A percentile compares a stretch with the other conserved stretches of the same genome.
Evolutionary conservation across 2,113 vertebrate species (phyloP).

Genomic region (Myotis davidii): DNA sequence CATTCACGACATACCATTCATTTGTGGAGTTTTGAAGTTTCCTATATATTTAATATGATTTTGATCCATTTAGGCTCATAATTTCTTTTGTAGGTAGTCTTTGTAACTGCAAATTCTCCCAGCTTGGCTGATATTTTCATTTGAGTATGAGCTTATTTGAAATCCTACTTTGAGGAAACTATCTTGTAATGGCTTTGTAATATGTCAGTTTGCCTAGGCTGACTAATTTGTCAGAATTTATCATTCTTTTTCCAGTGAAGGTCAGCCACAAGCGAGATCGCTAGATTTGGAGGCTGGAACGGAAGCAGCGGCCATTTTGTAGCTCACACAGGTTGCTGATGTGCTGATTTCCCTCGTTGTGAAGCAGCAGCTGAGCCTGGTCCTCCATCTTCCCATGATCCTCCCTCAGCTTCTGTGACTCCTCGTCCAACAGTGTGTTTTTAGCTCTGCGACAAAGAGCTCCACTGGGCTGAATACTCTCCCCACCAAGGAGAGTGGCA

Average conservation of each 20-base stretch:
- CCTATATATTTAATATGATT: background rate
- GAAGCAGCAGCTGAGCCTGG: background rate
- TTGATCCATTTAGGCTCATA: background rate
- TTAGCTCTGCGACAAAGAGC: background rate
- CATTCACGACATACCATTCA: background rate
- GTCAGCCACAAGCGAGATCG: background rate
- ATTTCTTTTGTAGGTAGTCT: background rate
- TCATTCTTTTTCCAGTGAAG: background rate
- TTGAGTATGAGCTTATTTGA: background rate
- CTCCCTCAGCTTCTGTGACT: background rate
- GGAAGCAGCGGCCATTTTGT: background rate
- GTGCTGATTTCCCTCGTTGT: background rate
- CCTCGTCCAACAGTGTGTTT: background rate
- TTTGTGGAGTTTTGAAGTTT: conserved; percentile 40
- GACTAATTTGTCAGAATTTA: background rate
- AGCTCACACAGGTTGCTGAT: background rate
- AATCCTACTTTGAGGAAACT: background rate
- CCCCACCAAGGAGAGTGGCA: background rate
- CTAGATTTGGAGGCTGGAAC: background rate
- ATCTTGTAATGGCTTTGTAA: background rate
- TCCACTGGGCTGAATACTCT: background rate
- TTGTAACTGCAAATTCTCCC: background rate
- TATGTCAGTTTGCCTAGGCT: background rate
- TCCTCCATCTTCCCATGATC: background rate
- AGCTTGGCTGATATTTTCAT: conserved; percentile 28